These are phyloP conservation scores for Tribolium castaneum DNA, from an alignment of 1,140 invertebrate genomes.

Conservation along the genomic window DNA sequence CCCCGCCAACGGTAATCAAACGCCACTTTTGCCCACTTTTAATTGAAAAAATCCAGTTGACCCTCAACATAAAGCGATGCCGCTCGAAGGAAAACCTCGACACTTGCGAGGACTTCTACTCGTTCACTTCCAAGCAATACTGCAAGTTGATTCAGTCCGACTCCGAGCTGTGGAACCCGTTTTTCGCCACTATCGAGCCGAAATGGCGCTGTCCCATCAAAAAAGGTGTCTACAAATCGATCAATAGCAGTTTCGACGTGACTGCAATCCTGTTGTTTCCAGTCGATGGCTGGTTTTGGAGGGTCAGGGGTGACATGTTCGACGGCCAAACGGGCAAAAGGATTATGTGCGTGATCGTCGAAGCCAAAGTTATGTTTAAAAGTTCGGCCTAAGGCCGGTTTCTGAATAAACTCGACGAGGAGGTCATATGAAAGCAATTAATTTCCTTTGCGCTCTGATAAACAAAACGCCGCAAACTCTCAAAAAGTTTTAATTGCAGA, in stretches of 20 bases:
- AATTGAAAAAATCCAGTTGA: background rate
- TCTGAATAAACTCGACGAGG: background rate
- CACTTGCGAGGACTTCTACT: slow-evolving; percentile 45
- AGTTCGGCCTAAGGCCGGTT: background rate
- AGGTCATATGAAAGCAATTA: background rate
- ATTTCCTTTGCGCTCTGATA: background rate
- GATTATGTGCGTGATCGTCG: slow-evolving; percentile 32
- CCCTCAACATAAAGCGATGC: slow-evolving; percentile 25
- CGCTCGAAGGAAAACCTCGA: slow-evolving; percentile 38
- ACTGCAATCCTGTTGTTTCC: slow-evolving; percentile 25
- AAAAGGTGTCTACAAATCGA: slow-evolving; percentile 35
- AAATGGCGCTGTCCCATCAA: slow-evolving; percentile 38
- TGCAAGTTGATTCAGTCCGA: slow-evolving; percentile 28
- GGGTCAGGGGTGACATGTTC: slow-evolving; percentile 27
- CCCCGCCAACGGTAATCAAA: slow-evolving; percentile 9
- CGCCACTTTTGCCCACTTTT: background rate
- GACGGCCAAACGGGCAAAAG: slow-evolving; percentile 19
- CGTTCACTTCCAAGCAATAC: slow-evolving; percentile 36
- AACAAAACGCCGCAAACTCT: background rate
- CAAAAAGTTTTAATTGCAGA: slow-evolving; percentile 25
- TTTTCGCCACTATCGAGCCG: slow-evolving; percentile 28
- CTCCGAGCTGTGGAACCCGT: slow-evolving; percentile 22
- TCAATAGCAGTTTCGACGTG: slow-evolving; percentile 28
- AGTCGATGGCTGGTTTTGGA: slow-evolving; percentile 31
- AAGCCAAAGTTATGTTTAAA: slow-evolving; percentile 31